Evolutionary conservation across 2,113 vertebrate genomes (phyloP), one percentile per base, ranked within the genome.

Genomic region (Rynchops niger): DNA sequence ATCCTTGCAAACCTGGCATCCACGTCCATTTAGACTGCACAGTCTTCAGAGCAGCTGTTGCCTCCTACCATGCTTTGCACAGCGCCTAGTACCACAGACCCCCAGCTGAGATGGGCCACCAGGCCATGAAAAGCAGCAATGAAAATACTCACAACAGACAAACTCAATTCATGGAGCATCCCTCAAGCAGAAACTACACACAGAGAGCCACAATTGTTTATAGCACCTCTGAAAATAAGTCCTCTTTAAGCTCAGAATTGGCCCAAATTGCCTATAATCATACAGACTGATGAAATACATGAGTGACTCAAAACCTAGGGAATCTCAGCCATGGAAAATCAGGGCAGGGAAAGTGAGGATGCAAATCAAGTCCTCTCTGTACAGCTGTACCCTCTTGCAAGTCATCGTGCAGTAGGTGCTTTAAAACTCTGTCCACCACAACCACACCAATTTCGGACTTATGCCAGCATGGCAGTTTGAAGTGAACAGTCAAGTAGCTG

Each of bases 401-500:
- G 69, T 18, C 34, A 2, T 49, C 5, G 1, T 4, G 3, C 25
- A 78, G 42, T 30, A 23, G 5, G 27, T 53, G 21, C 40, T 89
- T 86, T 74, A 81, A 87, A 52, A 63, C 77, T 70, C 52, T 30
- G 9, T 34, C 69, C 52, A 52, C 61, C 49, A 78, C 63, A 55
- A 63, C 30, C 27, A 87, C 27, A 69, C 56, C 62, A 25, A 43
- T 66, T 82, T 72, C 10, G 3, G 67, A 67, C 81, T 50, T 23
- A 52, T 0, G 12, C 50, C 72, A 78, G 43, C 59, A 50, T 5
- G 45, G 71, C 63, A 59, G 30, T 63, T 82, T 62, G 84, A 95
- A 95, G 49, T 11, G 49, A 96, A 83, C 84, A 91, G 91, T 38
- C 83, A 91, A 77, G 81, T 82, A 93, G 61, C 86, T 59, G 78